These are phyloP conservation scores for Calephelis nemesis DNA, from an alignment of 1,140 invertebrate genomes.

Conservation along the genomic window DNA sequence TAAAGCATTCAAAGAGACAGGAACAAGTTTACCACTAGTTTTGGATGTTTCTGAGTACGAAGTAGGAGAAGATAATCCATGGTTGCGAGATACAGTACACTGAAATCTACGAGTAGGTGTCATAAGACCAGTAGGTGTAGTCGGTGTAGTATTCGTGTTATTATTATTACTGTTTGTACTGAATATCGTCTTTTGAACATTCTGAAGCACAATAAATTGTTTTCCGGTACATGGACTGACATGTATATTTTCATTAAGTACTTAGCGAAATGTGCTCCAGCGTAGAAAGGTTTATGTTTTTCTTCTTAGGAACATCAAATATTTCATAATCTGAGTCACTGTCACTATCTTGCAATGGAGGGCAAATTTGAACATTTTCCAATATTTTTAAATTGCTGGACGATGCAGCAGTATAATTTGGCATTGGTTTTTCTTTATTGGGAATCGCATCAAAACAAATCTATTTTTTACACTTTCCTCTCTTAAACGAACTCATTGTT, in stretches of 20 bases:
- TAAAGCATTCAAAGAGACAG: constrained; percentile 15
- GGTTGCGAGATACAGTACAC: constrained; percentile 27
- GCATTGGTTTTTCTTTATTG: too few species aligned
- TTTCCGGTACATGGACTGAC: constrained; percentile 31
- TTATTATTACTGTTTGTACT: constrained; percentile 27
- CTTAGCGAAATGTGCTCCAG: constrained; percentile 15
- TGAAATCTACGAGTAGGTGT: constrained; percentile 29
- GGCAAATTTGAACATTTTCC: constrained; percentile 30
- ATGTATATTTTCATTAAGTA: constrained; percentile 25
- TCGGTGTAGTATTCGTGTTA: constrained; percentile 28
- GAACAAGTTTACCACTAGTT: constrained; percentile 25
- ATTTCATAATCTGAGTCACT: constrained; percentile 34
- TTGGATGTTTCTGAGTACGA: constrained; percentile 27
- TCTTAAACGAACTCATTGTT: background rate
- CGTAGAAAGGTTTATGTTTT: constrained; percentile 29
- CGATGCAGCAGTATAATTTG: background rate
- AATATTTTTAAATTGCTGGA: constrained; percentile 9
- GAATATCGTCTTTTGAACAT: constrained; percentile 22
- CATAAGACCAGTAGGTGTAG: constrained; percentile 28
- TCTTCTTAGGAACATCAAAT: constrained; percentile 32
- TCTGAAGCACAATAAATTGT: constrained; percentile 31
- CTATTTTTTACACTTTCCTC: too few species aligned
- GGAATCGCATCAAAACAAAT: too few species aligned
- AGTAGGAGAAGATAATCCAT: constrained; percentile 29
- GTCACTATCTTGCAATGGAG: constrained; percentile 26